These are phyloP conservation scores for Paratrypauchen microcephalus DNA, from an alignment of 2,797 vertebrate genomes.

Conservation along the genomic window DNA sequence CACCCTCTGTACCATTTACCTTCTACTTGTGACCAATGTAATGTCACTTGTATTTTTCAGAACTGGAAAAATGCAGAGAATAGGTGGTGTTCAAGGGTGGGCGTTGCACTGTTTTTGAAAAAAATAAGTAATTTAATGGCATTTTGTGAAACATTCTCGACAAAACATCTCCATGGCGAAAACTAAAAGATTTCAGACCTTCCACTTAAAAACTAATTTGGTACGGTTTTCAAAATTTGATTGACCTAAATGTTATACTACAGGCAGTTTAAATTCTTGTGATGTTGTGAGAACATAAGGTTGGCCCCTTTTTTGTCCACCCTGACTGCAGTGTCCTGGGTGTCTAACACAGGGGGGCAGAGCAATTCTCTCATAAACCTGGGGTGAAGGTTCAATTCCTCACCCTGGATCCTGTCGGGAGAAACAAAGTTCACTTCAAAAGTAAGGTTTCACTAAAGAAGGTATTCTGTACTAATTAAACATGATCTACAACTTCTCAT, in stretches of 20 bases:
- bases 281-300: too few relatives aligned
- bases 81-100: too few relatives aligned
- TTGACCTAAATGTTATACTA: not conserved
- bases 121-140: too few relatives aligned
- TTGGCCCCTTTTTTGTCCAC: not conserved
- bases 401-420: conserved; percentile 76
- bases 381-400: conserved; percentile 59
- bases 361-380: conserved; percentile 76
- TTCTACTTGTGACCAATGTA: too few relatives aligned
- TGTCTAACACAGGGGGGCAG: conserved; percentile 75
- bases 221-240: not conserved
- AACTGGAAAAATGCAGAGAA: too few relatives aligned
- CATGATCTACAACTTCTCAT: not conserved
- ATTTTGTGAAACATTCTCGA: too few relatives aligned
- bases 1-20: too few relatives aligned
- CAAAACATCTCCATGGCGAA: too few relatives aligned
- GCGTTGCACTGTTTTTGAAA: too few relatives aligned
- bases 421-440: conserved; percentile 24
- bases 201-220: too few relatives aligned
- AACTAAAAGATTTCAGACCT: too few relatives aligned
- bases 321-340: conserved; percentile 17
- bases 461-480: not conserved
- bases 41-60: too few relatives aligned
- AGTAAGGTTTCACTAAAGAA: not conserved
- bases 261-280: not conserved